phyloP scores from a whole-genome alignment of 2,888 invertebrate species.

The Scotopteryx bipunctaria region DNA sequence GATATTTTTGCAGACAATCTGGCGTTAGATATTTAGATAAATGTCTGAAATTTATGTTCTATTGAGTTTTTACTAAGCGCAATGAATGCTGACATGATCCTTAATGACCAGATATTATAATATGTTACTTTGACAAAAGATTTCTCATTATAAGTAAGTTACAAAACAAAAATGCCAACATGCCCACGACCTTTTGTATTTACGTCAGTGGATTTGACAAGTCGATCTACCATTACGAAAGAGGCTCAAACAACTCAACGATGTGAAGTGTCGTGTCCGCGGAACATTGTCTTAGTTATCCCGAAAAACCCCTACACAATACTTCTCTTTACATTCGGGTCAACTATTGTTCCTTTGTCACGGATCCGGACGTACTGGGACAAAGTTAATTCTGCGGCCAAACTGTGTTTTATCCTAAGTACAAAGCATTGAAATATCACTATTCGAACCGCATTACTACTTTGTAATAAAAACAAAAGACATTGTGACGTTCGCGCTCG shows the following conservation, averaged over 20 bases:
- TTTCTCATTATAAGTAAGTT: too few species aligned
- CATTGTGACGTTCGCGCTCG: conserved; percentile 54
- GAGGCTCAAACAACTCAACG: conserved; percentile 13
- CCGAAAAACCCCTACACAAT: conserved; percentile 58
- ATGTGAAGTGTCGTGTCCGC: conserved; percentile 36
- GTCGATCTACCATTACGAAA: conserved; percentile 5
- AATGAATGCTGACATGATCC: too few species aligned
- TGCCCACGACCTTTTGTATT: too few species aligned
- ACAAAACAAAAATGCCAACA: not conserved
- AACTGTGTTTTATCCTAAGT: conserved; percentile 42
- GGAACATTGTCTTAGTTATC: conserved; percentile 34
- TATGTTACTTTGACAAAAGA: too few species aligned
- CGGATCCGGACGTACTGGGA: conserved; percentile 58
- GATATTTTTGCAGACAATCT: too few species aligned
- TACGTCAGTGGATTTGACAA: not conserved
- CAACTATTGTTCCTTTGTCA: conserved; percentile 75
- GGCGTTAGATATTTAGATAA: too few species aligned
- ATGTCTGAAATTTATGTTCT: too few species aligned
- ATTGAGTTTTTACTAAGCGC: too few species aligned
- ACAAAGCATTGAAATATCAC: conserved; percentile 31
- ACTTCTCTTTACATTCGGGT: conserved; percentile 72
- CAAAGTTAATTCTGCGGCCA: conserved; percentile 59
- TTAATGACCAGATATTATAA: too few species aligned
- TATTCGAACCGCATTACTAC: conserved; percentile 38
- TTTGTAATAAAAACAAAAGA: conserved; percentile 58